phyloP scores from a whole-genome alignment of 2,888 invertebrate species.

The Lutraria lutraria region DNA sequence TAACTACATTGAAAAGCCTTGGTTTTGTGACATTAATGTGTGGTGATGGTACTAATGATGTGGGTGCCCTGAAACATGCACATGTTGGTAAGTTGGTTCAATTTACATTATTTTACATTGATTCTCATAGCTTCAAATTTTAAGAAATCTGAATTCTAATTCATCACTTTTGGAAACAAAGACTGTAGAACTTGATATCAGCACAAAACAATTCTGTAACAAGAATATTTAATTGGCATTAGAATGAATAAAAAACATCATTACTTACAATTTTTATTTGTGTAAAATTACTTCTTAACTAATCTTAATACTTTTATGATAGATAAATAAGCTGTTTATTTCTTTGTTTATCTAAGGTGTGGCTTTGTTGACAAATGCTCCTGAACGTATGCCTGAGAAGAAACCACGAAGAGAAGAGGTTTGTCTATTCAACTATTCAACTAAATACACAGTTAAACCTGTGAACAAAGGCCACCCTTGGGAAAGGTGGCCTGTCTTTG shows the following conservation, averaged over 20 bases:
- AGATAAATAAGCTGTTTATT: background rate
- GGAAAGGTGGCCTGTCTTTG: too few species aligned
- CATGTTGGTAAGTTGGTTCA: constrained; percentile 89
- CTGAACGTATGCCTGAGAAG: constrained; percentile 87
- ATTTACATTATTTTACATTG: background rate
- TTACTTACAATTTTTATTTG: background rate
- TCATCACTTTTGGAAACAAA: too few species aligned
- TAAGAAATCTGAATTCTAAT: too few species aligned
- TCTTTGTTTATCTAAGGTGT: constrained; percentile 89
- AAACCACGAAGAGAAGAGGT: constrained; percentile 76
- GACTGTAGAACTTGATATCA: too few species aligned
- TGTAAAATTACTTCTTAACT: background rate
- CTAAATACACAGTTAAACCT: too few species aligned
- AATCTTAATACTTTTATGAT: too few species aligned
- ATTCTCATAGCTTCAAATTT: too few species aligned
- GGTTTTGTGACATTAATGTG: constrained; percentile 99
- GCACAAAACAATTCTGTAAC: too few species aligned
- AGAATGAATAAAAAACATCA: background rate
- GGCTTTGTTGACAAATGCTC: constrained; percentile 94
- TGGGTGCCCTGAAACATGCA: constrained; percentile 97
- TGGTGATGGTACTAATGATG: constrained; percentile 99
- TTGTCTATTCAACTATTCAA: background rate
- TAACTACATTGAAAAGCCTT: constrained; percentile 93
- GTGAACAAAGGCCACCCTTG: too few species aligned
- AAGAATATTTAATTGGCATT: too few species aligned